These are phyloP conservation scores for Ammodytes dubius DNA, from an alignment of 2,113 vertebrate species.

Conservation along the genomic window DNA sequence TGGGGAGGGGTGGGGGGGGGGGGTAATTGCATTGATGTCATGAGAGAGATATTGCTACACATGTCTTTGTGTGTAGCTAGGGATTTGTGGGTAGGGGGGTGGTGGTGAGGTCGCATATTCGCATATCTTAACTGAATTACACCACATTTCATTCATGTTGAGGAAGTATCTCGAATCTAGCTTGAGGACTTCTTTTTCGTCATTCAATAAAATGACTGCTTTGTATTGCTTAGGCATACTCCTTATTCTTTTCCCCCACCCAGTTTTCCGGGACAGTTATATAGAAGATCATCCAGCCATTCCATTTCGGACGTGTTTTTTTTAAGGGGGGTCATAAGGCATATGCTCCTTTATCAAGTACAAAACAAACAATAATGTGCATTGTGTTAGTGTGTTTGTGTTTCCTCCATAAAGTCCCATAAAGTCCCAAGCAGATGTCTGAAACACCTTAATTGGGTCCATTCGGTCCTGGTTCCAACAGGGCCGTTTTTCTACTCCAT, in stretches of 20 bases:
- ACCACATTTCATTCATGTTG: conserved; percentile 48
- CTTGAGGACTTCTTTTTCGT: conserved; percentile 5
- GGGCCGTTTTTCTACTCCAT: no score
- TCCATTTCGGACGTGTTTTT: neutral
- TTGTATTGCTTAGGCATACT: neutral
- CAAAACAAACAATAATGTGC: no score
- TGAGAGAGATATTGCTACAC: conserved; percentile 31
- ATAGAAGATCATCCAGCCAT: neutral
- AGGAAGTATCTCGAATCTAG: conserved; percentile 19
- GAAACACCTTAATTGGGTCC: no score
- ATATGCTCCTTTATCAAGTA: neutral
- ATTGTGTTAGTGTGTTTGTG: neutral
- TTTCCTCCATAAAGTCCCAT: neutral
- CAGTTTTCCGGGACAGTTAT: neutral
- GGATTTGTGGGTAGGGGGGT: neutral
- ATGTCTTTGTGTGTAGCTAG: conserved; percentile 1
- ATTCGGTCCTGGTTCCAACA: neutral
- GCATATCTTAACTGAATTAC: conserved; percentile 32
- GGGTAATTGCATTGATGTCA: conserved; percentile 58
- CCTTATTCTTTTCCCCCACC: neutral
- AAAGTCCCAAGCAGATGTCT: no score
- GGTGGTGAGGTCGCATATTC: neutral
- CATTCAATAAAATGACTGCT: neutral
- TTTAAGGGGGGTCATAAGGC: neutral
- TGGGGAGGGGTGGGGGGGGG: neutral